phyloP scores from a whole-genome alignment of 2,888 invertebrate genomes.

The Phymatocera aterrima region DNA sequence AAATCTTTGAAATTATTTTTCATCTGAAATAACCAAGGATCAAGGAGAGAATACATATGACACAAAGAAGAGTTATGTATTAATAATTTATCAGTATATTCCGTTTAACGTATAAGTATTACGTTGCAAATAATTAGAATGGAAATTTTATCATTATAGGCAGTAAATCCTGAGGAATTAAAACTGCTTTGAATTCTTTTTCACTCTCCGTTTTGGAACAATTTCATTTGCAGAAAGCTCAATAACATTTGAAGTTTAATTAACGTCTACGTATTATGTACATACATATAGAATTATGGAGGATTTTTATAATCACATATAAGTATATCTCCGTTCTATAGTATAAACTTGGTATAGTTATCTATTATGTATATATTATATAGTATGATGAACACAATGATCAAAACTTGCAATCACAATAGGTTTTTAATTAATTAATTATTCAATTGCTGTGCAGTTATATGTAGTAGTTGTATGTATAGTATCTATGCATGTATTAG shows the following conservation, averaged over 20 bases:
- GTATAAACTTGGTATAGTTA: conserved; percentile 44
- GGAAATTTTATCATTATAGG: background rate
- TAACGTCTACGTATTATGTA: conserved; percentile 24
- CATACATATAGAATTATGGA: conserved; percentile 33
- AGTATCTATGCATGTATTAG: background rate
- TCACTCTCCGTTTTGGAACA: background rate
- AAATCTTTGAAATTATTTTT: conserved; percentile 37
- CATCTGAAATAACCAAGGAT: no score
- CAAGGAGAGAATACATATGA: conserved; percentile 4
- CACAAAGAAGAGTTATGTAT: background rate
- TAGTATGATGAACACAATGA: conserved; percentile 71
- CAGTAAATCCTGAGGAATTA: conserved; percentile 1
- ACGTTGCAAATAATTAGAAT: background rate
- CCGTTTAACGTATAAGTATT: conserved; percentile 10
- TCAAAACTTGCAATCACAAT: conserved; percentile 66
- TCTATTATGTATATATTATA: no score
- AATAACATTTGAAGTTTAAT: conserved; percentile 19
- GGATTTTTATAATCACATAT: conserved; percentile 11
- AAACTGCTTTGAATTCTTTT: conserved; percentile 2
- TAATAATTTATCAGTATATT: conserved; percentile 6
- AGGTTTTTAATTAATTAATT: conserved; percentile 54
- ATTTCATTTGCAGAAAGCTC: conserved; percentile 16
- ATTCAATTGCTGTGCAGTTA: conserved; percentile 34
- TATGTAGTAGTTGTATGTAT: background rate
- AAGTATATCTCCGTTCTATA: conserved; percentile 33